Evolutionary conservation across 2,888 invertebrate genomes (phyloP), one percentile per base, ranked within the genome.

Genomic region (Drosophila villosipedis): DNA sequence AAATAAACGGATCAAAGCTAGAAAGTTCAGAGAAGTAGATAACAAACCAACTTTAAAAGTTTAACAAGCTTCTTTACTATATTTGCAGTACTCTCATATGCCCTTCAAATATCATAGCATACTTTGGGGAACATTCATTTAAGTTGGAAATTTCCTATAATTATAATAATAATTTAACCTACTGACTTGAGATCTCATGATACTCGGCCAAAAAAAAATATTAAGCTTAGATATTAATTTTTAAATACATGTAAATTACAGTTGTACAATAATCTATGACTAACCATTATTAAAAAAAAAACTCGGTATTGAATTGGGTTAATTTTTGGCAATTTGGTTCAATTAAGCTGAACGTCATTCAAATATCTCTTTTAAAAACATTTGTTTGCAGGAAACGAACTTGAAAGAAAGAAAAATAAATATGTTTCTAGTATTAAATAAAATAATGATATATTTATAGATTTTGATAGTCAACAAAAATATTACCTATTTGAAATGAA

Each of bases 81-180:
- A 12, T 52, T 30, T 12, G 16, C 22, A 5, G 2, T 2, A 43
- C 41, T 0, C 1, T 12, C 41, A 22, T 4, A 2, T 43, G 2
- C 16, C 1, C 16, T 4, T 16, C 9, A 47, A 53, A 53, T 53
- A 31, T 4, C 28, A 33, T 16, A 22, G 53, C 53, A 53, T 53
- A 53, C 53, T 53, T 53, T 53, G 9, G 53, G 53, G 53, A 31
- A 33, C n/a, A 30, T 33, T 2, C 7, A 47, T 47, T 47, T 47
- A 47, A 25, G 4, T 25, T 9, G 2, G 2, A n/a, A 22, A n/a
- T 4, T 4, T 31, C 7, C 12, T 47, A 16, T 16, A 35, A 14
- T 14, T 35, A 35, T 14, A 16, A 47, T 14, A 14, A 47, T 33
- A 22, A 16, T 47, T 9, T 47, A 47, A 47, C 4, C 14, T 7